Evolutionary conservation across 2,113 vertebrate genomes (phyloP).

Genomic region (Albula goreensis): DNA sequence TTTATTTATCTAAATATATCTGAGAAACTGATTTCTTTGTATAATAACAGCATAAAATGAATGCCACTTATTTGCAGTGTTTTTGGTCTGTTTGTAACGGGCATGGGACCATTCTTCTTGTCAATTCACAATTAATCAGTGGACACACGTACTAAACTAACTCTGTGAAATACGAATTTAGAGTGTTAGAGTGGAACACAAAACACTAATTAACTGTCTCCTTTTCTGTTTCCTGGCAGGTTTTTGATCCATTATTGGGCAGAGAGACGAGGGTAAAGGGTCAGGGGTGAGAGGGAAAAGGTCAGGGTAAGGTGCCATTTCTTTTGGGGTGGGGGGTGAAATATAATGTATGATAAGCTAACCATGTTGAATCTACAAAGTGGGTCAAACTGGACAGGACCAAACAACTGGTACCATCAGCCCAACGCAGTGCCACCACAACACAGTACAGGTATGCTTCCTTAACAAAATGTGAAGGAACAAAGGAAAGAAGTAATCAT

Average conservation of each 20-base stretch:
- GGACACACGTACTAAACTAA: background rate
- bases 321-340: slow-evolving; percentile 48
- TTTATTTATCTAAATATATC: background rate
- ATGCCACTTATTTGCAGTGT: background rate
- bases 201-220: background rate
- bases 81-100: background rate
- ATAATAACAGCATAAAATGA: background rate
- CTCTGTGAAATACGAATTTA: background rate
- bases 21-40: background rate
- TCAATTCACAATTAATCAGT: background rate
- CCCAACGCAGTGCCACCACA: slow-evolving; percentile 67
- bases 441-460: slow-evolving; percentile 67
- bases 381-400: slow-evolving; percentile 73
- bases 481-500: too few relatives aligned
- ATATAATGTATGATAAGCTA: slow-evolving; percentile 79
- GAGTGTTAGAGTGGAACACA: background rate
- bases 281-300: slow-evolving; percentile 49
- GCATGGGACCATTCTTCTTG: background rate
- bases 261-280: slow-evolving; percentile 29
- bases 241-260: slow-evolving; percentile 5
- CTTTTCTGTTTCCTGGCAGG: slow-evolving; percentile 22
- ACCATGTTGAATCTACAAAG: slow-evolving; percentile 83
- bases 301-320: slow-evolving; percentile 39
- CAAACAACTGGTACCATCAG: slow-evolving; percentile 81
- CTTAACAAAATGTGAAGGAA: background rate